phyloP scores from a whole-genome alignment of 2,113 vertebrate species.

The Felis catus region F.catus_Fca126_mat1.0 CM031412.1:125751501-125752000 shows the following conservation, averaged over 20 bases:
- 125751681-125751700: neutral
- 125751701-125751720: neutral
- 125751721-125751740: neutral
- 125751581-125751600: neutral
- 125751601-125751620: neutral
- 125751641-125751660: neutral
- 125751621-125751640: neutral
- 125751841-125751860: neutral
- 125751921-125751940: neutral
- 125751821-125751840: neutral
- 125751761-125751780: neutral
- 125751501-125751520: conserved; percentile 5
- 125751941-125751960: neutral
- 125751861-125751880: neutral
- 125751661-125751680: neutral
- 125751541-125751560: neutral
- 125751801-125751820: neutral
- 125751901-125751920: neutral
- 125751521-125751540: neutral
- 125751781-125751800: neutral
- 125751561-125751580: neutral
- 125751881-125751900: neutral
- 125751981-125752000: neutral
- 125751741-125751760: neutral
- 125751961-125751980: neutral